phyloP scores from a whole-genome alignment of 1,140 invertebrate genomes.

The Agrilus planipennis region DNA sequence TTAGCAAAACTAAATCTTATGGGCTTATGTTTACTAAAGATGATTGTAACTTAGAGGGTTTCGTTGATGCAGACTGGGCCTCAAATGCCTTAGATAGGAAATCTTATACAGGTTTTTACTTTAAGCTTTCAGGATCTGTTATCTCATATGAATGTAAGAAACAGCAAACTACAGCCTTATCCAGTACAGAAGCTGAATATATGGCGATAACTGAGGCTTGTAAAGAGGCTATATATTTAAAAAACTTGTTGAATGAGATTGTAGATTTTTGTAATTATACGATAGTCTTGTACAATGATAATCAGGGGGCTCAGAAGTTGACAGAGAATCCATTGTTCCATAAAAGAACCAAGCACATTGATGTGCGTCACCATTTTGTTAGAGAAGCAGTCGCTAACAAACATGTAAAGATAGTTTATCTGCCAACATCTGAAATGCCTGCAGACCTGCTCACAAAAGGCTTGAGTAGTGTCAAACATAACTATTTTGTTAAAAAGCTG shows the following conservation, averaged over 20 bases:
- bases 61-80: constrained; percentile 33
- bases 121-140: constrained; percentile 11
- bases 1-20: constrained; percentile 29
- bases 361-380: too few relatives aligned
- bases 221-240: constrained; percentile 24
- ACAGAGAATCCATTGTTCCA: constrained; percentile 24
- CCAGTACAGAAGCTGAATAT: constrained; percentile 31
- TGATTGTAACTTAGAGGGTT: constrained; percentile 15
- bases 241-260: constrained; percentile 16
- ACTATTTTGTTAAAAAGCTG: too few relatives aligned
- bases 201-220: constrained; percentile 20
- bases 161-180: constrained; percentile 26
- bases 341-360: constrained; percentile 29
- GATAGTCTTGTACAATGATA: constrained; percentile 26
- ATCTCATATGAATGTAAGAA: constrained; percentile 23
- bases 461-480: too few relatives aligned
- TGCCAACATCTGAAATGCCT: too few relatives aligned
- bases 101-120: constrained; percentile 21
- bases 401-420: too few relatives aligned
- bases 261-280: neutral
- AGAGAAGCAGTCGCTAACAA: too few relatives aligned
- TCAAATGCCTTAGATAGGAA: constrained; percentile 17
- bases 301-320: constrained; percentile 30
- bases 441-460: too few relatives aligned
- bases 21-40: constrained; percentile 10